Evolutionary conservation across 2,113 vertebrate species (phyloP).

Genomic region (Platysteira castanea): DNA sequence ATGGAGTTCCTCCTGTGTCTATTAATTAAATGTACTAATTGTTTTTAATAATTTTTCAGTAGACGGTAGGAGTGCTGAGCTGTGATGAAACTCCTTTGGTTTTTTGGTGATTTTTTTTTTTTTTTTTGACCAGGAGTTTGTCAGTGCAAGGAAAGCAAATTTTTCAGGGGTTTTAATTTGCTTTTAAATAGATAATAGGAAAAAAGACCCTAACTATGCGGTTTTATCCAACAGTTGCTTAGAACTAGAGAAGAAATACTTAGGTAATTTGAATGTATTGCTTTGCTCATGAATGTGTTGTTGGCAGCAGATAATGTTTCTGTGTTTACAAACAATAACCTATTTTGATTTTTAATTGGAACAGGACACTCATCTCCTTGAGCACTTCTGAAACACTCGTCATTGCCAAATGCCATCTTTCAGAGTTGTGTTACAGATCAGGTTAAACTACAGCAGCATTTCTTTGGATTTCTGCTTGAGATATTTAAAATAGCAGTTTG

Average conservation of each 20-base stretch:
- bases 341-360: neutral
- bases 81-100: neutral
- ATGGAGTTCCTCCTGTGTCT: conserved; percentile 56
- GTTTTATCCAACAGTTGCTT: neutral
- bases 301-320: neutral
- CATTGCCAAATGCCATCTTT: neutral
- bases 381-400: neutral
- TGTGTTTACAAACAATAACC: neutral
- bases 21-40: conserved; percentile 70
- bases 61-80: neutral
- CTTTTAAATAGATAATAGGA: neutral
- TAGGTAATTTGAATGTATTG: neutral
- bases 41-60: conserved; percentile 68
- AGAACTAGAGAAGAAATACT: neutral
- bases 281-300: neutral
- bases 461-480: neutral
- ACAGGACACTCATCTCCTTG: neutral
- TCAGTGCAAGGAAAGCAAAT: neutral
- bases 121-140: neutral
- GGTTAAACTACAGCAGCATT: neutral
- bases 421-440: neutral
- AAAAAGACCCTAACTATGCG: neutral
- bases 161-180: neutral
- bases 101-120: neutral
- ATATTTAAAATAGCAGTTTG: neutral